Evolutionary conservation across 2,888 invertebrate species (phyloP), one percentile per base, ranked within the genome.

Genomic region (Drosophila histrio): DNA sequence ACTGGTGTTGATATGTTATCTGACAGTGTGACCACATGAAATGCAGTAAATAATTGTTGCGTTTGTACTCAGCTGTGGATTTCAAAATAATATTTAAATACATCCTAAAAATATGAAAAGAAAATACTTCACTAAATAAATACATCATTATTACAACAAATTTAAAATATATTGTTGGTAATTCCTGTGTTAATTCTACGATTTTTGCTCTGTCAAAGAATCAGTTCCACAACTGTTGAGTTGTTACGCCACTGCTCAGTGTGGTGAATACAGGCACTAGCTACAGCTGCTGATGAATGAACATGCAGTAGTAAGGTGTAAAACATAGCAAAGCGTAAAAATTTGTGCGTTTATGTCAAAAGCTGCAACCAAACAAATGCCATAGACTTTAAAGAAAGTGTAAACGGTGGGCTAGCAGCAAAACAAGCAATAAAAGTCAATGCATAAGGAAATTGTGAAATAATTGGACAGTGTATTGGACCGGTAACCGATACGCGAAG

Each of bases 271-370:
- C 5, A 47, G 6, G 13, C n/a, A 38, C 6, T 4, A 32, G 32
- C 66, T 60, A 68, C 80, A 83, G 84, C 79, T 81, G 74, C 79
- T 84, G 74, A 84, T 80, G 80, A 81, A 86, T 81, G 80, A 86
- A 85, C 79, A 52, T 58, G 71, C 67, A 83, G 73, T 79, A 80
- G 85, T 85, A 73, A 82, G 77, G 77, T 79, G 80, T 79, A 79
- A 85, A 82, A 79, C 71, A 79, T 61, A 66, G 79, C 61, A 69
- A 75, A 71, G 50, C 71, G 76, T 72, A 76, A 64, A 73, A 82
- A 57, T 73, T 78, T 44, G 47, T 67, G 50, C 47, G 50, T 69
- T 74, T 59, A 34, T 38, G 43, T 19, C 46, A 39, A 59, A 70
- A 73, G 57, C 2, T 43, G 61, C 24, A 61, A 53, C 53, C 69